Evolutionary conservation across 2,113 vertebrate genomes (phyloP), one percentile per base, ranked within the genome.

Genomic region (Macquaria australasica): DNA sequence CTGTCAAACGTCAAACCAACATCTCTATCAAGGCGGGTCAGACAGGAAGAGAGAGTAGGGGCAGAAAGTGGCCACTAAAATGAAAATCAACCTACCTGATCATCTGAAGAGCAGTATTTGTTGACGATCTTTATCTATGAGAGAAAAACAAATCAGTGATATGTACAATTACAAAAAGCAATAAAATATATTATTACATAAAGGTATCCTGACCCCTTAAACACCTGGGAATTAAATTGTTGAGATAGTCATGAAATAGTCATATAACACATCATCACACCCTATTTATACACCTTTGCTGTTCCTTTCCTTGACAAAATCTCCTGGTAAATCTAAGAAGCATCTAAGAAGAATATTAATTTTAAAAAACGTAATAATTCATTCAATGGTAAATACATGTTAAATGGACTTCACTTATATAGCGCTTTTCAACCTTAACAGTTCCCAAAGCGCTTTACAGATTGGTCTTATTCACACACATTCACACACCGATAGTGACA

Each of bases 121-220:
- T 98, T 98, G 79, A 95, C 88, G 87, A 96, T 95, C 93, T 98
- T 97, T 88, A 98, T 96, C 98, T 99, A 86, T 2, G 70, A 91
- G 81, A 55, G 31, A 83, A 66, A 69, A 4, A 78, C 23, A 4
- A 62, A 14, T 71, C 18, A 67, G 37, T 11, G 11, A 59, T 8
- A 67, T 15, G 18, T 0, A 45, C 1, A 72, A 20, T 12, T 43
- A 25, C 1, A 62, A 55, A 43, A 58, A 56, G 1, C 3, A 20
- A 31, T n/a, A 20, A 16, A 53, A 69, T 10, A 8, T 41, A 59
- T 23, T 6, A 34, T 41, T 9, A 34, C 3, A 69, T 9, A 39
- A 50, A 50, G 25, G 18, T 41, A 73, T 55, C 5, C 43, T 16
- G 41, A 20, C 0, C 18, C 4, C 15, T 14, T 37, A 5, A 62